phyloP scores from a whole-genome alignment of 2,888 invertebrate species.

The Drosophila neoperkinsi region DNA sequence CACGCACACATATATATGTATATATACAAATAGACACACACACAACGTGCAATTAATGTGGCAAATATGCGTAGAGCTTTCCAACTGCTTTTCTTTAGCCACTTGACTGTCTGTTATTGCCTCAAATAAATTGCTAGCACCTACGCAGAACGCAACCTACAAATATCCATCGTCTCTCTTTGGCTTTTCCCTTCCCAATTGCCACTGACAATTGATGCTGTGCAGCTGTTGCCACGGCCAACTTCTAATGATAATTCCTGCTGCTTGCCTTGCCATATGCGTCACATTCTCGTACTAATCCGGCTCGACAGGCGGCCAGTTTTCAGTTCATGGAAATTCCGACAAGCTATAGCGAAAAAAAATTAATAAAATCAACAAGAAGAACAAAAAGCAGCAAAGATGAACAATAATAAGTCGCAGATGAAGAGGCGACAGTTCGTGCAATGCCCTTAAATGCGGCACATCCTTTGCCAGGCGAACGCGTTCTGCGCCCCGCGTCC shows the following conservation, averaged over 20 bases:
- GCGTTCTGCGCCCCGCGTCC: slow-evolving; percentile 27
- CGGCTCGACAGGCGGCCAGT: slow-evolving; percentile 23
- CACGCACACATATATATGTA: background rate
- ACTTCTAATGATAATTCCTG: slow-evolving; percentile 76
- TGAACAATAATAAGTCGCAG: slow-evolving; percentile 21
- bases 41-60: slow-evolving; percentile 66
- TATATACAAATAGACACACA: slow-evolving; percentile 3
- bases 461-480: slow-evolving; percentile 76
- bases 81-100: slow-evolving; percentile 52
- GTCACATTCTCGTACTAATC: slow-evolving; percentile 29
- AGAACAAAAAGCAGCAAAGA: slow-evolving; percentile 17
- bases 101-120: slow-evolving; percentile 75
- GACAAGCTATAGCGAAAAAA: slow-evolving; percentile 33
- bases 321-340: slow-evolving; percentile 59
- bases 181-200: background rate
- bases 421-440: slow-evolving; percentile 51
- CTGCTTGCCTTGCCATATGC: slow-evolving; percentile 54
- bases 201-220: slow-evolving; percentile 60
- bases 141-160: slow-evolving; percentile 7
- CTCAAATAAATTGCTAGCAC: slow-evolving; percentile 64
- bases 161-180: background rate
- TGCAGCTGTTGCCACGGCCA: slow-evolving; percentile 70
- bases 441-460: slow-evolving; percentile 64
- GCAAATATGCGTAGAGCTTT: slow-evolving; percentile 60
- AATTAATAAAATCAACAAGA: slow-evolving; percentile 58